Conservation (phyloP, 2,888 invertebrate species). For the Ectemnius cavifrons region DNA sequence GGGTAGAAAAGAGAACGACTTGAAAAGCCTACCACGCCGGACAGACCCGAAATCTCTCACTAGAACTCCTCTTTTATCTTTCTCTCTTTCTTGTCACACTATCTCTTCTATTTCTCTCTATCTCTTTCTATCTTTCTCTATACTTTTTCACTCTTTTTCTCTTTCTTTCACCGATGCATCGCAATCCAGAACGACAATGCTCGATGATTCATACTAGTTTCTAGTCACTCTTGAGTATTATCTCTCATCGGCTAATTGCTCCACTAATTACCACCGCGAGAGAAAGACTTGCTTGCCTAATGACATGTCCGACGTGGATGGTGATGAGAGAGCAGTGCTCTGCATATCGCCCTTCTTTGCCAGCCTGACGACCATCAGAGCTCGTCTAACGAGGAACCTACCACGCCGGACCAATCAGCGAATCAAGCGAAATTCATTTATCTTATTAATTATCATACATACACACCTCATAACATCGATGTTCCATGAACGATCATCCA, state of each 20-base stretch:
- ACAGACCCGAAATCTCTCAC: slow-evolving; percentile 67
- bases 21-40: slow-evolving; percentile 52
- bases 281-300: slow-evolving; percentile 7
- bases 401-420: slow-evolving; percentile 43
- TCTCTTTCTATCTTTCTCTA: not conserved
- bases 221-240: too few relatives aligned
- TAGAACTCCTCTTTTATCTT: slow-evolving; percentile 7
- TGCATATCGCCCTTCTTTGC: slow-evolving; percentile 22
- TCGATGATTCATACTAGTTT: not conserved
- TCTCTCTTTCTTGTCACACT: slow-evolving; percentile 4
- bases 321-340: slow-evolving; percentile 26
- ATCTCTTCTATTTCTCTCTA: not conserved
- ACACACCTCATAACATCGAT: too few relatives aligned
- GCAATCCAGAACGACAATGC: not conserved
- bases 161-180: not conserved
- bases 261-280: too few relatives aligned
- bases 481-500: too few relatives aligned
- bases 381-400: slow-evolving; percentile 30
- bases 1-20: too few relatives aligned
- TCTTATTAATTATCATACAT: too few relatives aligned
- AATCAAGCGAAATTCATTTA: not conserved
- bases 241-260: too few relatives aligned
- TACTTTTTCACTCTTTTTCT: not conserved
- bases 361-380: not conserved
- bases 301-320: slow-evolving; percentile 49